Evolutionary conservation across 1,140 invertebrate genomes (phyloP), one percentile per base, ranked within the genome.

Genomic region (Drosophila nigrodunni): DNA sequence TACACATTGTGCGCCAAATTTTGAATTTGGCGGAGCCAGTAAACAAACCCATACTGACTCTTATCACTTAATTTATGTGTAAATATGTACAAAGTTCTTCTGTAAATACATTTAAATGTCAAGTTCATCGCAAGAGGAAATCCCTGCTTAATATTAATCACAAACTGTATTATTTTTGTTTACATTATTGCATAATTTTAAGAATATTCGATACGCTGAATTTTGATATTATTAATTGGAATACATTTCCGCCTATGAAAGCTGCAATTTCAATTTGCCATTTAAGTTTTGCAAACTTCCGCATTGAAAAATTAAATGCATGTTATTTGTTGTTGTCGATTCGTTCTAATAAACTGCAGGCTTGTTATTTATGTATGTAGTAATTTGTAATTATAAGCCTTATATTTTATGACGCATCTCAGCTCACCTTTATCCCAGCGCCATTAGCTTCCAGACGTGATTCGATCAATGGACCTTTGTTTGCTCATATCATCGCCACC

Each of bases 301-400:
- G 72, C 66, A 68, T 87, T 86, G 47, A 52, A 69, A 25, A 59
- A 39, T 50, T 54, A 64, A 64, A 47, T 69, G 50, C 64, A 64
- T n/a, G 37, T 52, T 1, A 43, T n/a, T 64, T 35, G 15, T 30
- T 67, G 58, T 58, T 46, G n/a, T 41, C 44, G 8, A 67, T 46
- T 41, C 25, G 25, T 34, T 30, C 8, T 46, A 15, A 41, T 55
- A 47, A 57, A 57, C 11, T 15, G 35, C 25, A 1, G 11, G 30
- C 15, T 46, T 55, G 64, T 47, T 18, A 41, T 37, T 30, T 18
- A 7, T 30, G 25, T 30, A 30, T 30, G 25, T 30, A 30, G 25
- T 30, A 30, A 30, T 30, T 30, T 2, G 25, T 30, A 30, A 2
- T 30, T 30, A 44, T n/a, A 47, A 13, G 37, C 55, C 35, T 50